phyloP scores from a whole-genome alignment of 2,797 vertebrate species.

The Pseudocheirus occidentalis region DNA sequence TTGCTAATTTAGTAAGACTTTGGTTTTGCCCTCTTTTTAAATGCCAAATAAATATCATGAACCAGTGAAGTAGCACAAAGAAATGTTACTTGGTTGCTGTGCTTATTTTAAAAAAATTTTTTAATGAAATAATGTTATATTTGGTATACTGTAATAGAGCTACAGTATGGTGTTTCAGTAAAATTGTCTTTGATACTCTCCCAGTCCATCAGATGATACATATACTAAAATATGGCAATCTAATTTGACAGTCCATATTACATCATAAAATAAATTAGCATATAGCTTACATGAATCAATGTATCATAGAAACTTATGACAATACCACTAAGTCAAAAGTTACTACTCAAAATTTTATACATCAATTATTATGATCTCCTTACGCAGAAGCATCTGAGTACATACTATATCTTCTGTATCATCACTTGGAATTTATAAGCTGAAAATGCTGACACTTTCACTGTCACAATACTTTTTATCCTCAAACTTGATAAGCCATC shows the following conservation, averaged over 20 bases:
- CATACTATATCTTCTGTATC: background rate
- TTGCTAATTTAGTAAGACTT: background rate
- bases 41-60: background rate
- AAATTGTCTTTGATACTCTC: background rate
- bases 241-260: background rate
- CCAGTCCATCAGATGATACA: background rate
- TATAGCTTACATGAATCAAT: background rate
- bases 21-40: background rate
- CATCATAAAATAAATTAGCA: background rate
- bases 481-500: background rate
- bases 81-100: background rate
- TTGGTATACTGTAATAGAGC: background rate
- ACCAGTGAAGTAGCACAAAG: background rate
- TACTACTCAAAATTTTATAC: background rate
- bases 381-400: background rate
- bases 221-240: background rate
- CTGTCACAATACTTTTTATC: background rate
- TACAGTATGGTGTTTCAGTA: background rate
- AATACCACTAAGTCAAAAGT: background rate
- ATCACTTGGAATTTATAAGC: background rate
- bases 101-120: background rate
- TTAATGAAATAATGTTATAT: background rate
- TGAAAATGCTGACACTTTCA: background rate
- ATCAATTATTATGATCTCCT: background rate
- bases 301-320: background rate